These are phyloP conservation scores for Sycophila texana DNA, from an alignment of 2,888 invertebrate genomes.

Conservation along the genomic window DNA sequence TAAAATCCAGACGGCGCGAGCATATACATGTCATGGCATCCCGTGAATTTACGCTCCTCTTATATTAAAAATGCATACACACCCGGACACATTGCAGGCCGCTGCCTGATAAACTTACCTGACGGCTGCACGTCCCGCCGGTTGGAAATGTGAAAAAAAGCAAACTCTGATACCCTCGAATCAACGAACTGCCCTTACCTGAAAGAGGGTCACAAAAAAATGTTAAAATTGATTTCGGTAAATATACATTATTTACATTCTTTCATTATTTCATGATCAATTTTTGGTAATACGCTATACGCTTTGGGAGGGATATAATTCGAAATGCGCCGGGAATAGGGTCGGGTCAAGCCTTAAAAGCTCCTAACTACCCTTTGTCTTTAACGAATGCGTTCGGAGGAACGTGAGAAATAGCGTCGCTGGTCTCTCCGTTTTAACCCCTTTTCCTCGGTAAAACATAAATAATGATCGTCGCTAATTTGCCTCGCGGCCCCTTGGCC, in stretches of 20 bases:
- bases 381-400: slow-evolving; percentile 63
- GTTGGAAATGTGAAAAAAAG: slow-evolving; percentile 55
- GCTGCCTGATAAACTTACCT: slow-evolving; percentile 52
- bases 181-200: slow-evolving; percentile 51
- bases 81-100: slow-evolving; percentile 46
- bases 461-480: slow-evolving; percentile 76
- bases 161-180: slow-evolving; percentile 51
- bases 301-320: not conserved
- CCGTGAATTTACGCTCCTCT: slow-evolving; percentile 69
- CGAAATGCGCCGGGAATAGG: not conserved
- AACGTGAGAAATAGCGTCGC: slow-evolving; percentile 16
- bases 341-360: slow-evolving; percentile 57
- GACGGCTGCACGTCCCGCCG: slow-evolving; percentile 55
- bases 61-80: slow-evolving; percentile 71
- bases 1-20: slow-evolving; percentile 71
- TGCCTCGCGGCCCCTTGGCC: slow-evolving; percentile 69
- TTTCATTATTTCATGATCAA: no score
- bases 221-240: slow-evolving; percentile 9
- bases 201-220: slow-evolving; percentile 1
- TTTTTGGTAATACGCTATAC: no score
- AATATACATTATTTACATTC: not conserved
- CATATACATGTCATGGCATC: slow-evolving; percentile 65
- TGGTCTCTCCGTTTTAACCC: slow-evolving; percentile 68
- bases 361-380: slow-evolving; percentile 70
- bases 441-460: slow-evolving; percentile 72